phyloP scores from a whole-genome alignment of 2,888 invertebrate species.

The Cerastoderma edule region DNA sequence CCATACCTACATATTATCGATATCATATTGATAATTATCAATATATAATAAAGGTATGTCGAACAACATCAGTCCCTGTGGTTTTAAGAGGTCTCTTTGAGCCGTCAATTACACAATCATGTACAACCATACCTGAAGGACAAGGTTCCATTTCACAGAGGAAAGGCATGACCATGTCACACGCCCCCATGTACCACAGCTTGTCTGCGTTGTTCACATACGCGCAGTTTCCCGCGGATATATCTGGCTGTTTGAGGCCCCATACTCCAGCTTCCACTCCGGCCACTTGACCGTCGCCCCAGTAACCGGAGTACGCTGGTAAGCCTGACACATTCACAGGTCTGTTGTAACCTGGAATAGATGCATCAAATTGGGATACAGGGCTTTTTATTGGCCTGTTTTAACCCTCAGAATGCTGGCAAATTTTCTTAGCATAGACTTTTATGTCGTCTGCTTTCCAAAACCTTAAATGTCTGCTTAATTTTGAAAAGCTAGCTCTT shows the following conservation, averaged over 20 bases:
- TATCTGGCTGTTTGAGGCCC: conserved; percentile 64
- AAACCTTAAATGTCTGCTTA: no score
- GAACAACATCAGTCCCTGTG: no score
- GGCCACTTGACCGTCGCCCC: conserved; percentile 64
- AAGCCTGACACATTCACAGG: neutral
- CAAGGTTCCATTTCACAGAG: conserved; percentile 69
- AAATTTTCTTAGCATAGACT: no score
- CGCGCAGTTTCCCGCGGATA: conserved; percentile 54
- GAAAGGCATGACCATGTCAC: conserved; percentile 60
- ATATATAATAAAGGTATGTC: no score
- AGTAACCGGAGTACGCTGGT: conserved; percentile 43
- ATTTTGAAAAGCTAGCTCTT: no score
- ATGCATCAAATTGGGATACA: no score
- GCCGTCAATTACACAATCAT: no score
- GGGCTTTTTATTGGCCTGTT: neutral
- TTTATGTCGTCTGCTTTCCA: no score
- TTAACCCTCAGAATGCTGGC: no score
- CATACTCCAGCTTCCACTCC: conserved; percentile 68
- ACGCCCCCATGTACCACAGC: conserved; percentile 63
- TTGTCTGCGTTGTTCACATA: conserved; percentile 35
- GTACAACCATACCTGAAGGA: conserved; percentile 56
- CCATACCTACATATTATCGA: neutral
- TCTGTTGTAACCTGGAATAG: conserved; percentile 1
- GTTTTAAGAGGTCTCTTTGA: no score
- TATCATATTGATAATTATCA: no score